Conservation (phyloP, 2,888 invertebrate genomes). For the Scaptomyza cyrtandrae region DNA sequence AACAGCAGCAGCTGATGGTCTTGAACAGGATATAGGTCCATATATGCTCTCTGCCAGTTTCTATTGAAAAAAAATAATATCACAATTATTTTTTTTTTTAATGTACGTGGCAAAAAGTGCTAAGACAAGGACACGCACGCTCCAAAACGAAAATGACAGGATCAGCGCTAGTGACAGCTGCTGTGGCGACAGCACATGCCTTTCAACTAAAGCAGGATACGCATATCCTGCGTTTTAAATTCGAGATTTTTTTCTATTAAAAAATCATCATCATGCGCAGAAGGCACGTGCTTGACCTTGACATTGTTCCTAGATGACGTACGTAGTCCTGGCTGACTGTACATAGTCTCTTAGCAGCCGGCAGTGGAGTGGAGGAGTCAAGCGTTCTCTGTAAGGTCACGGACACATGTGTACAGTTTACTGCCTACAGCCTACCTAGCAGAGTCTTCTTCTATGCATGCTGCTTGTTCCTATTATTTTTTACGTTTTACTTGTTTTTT, state of each 20-base stretch:
- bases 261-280: constrained; percentile 50
- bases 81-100: constrained; percentile 50
- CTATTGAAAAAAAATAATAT: constrained; percentile 56
- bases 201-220: constrained; percentile 70
- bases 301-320: constrained; percentile 60
- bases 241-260: constrained; percentile 76
- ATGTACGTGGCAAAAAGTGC: constrained; percentile 29
- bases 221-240: constrained; percentile 72
- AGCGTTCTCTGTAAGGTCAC: constrained; percentile 25
- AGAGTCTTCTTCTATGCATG: constrained; percentile 20
- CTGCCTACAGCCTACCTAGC: constrained; percentile 29
- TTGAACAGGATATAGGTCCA: constrained; percentile 38
- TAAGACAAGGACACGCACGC: constrained; percentile 65
- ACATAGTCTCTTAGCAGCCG: constrained; percentile 41
- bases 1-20: constrained; percentile 34
- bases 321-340: constrained; percentile 23
- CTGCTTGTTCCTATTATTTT: constrained; percentile 40
- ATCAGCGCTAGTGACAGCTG: constrained; percentile 70
- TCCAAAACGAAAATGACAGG: constrained; percentile 70
- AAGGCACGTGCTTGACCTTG: constrained; percentile 74
- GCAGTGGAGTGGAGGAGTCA: constrained; percentile 50
- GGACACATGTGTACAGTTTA: constrained; percentile 2
- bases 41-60: constrained; percentile 24
- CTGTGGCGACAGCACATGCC: constrained; percentile 59
- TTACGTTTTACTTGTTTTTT: constrained; percentile 57